Evolutionary conservation across 1,140 invertebrate species (phyloP), one percentile per base, ranked within the genome.

Genomic region (Atopsyche davidsoni): DNA sequence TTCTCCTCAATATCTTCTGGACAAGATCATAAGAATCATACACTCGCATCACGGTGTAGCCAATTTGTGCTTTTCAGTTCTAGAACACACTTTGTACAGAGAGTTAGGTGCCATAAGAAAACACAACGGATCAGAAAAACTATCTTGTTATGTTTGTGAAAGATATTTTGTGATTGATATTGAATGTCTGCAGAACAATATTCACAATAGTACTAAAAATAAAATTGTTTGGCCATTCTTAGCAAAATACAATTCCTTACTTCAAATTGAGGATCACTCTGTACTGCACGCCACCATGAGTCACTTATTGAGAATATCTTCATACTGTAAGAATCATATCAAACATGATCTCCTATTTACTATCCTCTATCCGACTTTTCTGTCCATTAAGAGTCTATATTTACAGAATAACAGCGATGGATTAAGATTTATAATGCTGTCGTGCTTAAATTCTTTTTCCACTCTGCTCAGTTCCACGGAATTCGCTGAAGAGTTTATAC

Each of bases 321-420:
- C 77, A 0, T 68, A 70, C 18, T 77, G 73, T 39, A 73, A 69
- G 2, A 67, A 68, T 21, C 62, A 72, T 19, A 72, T 82, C 28
- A 77, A 75, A 39, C 70, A 73, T 21, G 76, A 81, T 46, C 62
- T 83, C 7, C 65, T 82, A 0, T 74, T 78, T 40, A 72, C 68
- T 36, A 76, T 83, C 0, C 77, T 82, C 49, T 80, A 78, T 55
- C 79, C 81, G 0, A 76, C 73, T 0, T 82, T 83, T 55, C 62
- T 79, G 4, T 73, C 70, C 7, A 69, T 76, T 0, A 80, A 79
- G 54, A 66, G 69, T 31, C 55, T 62, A 36, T 78, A 72, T 47
- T 57, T 62, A 3, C 62, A 75, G 31, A 66, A 66, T 10, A 54
- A 60, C 14, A 70, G 68, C n/a, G 65, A 72, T 3, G 62, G 66